Base-by-base conservation (phyloP, 2,797 vertebrate genomes). In the Dermochelys coriacea region DNA sequence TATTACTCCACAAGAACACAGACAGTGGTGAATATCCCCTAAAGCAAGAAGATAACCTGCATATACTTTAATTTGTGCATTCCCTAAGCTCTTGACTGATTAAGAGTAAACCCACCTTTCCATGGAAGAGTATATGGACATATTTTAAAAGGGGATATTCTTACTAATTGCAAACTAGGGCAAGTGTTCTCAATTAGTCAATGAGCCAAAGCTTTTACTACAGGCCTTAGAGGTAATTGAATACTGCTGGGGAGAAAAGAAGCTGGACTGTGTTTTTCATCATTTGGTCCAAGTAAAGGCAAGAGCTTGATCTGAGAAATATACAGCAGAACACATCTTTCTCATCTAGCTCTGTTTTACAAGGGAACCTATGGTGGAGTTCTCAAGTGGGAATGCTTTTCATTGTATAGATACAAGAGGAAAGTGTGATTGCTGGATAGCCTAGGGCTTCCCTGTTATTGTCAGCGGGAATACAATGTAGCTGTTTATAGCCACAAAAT, bases 1-100 rank as follows among this genome's bases (percentile, higher is more conserved):
- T 98, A 98, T 98, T 98, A 97, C 97, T 96, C 96, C 92, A 97
- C 88, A 97, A 82, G n/a, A 97, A 86, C 31, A 8, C 82, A 94
- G 93, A 25, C 93, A 75, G 55, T 95, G 88, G 92, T 97, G 84
- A 90, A 94, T 88, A 90, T 93, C 85, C 96, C 95, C 93, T 90
- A 88, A 89, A 97, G 88, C 92, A 97, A 97, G 90, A 92, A 14
- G 7, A 89, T 95, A 97, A 95, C 95, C 79, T 97, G 78, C 80
- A 89, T 83, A 14, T 80, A 80, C 55, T 95, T 93, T 93, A 88
- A 87, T 68, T 77, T 59, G 3, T 87, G 86, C 75, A 89, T n/a
- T 71, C 86, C 61, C 68, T 89, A 93, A 91, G 89, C 54, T 94
- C 47, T 94, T 85, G 68, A 49, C 91, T 84, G 71, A 86, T 88